phyloP scores from a whole-genome alignment of 2,888 invertebrate species.

The Nezara viridula region DNA sequence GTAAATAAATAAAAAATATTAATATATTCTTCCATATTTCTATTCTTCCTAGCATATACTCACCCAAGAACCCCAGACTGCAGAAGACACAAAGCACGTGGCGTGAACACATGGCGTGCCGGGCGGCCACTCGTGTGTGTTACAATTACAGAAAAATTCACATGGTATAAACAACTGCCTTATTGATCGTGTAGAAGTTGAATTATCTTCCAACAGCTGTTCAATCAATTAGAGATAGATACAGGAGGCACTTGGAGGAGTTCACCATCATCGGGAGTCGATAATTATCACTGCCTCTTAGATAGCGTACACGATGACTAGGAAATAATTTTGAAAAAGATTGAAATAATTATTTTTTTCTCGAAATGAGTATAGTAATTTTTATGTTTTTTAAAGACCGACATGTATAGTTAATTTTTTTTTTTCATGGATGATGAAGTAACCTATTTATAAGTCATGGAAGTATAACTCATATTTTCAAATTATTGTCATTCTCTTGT shows the following conservation, averaged over 20 bases:
- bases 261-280: not conserved
- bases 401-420: too few relatives aligned
- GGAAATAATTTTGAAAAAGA: too few relatives aligned
- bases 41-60: not conserved
- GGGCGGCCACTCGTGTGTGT: not conserved
- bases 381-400: too few relatives aligned
- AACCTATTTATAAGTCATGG: too few relatives aligned
- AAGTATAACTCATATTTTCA: too few relatives aligned
- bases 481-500: too few relatives aligned
- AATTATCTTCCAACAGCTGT: constrained; percentile 15
- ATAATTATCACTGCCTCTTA: not conserved
- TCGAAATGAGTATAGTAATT: too few relatives aligned
- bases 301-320: not conserved
- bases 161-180: constrained; percentile 3
- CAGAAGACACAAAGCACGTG: not conserved
- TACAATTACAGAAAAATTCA: constrained; percentile 10
- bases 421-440: too few relatives aligned
- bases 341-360: too few relatives aligned
- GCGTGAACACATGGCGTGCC: not conserved
- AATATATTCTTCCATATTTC: too few relatives aligned
- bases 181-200: not conserved
- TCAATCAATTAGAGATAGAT: not conserved
- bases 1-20: too few relatives aligned
- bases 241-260: constrained; percentile 37
- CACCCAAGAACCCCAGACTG: not conserved